Evolutionary conservation across 2,797 vertebrate species (phyloP).

Genomic region (Pagetopsis macropterus): DNA sequence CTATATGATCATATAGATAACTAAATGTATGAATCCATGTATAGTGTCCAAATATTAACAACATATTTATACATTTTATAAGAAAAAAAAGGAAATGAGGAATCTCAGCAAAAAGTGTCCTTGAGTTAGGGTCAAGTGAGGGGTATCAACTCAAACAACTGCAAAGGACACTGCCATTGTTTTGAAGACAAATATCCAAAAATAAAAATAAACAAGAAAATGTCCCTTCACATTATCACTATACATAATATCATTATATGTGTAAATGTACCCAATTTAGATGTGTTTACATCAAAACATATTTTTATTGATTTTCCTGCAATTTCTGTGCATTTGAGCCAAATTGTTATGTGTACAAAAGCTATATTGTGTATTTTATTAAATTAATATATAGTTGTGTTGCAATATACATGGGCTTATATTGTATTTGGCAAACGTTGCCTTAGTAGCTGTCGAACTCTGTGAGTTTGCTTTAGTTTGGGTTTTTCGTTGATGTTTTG

Average conservation of each 20-base stretch:
- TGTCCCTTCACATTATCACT: conserved; percentile 93
- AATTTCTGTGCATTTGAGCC: conserved; percentile 99
- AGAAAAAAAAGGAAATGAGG: conserved; percentile 66
- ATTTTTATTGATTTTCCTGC: conserved; percentile 99
- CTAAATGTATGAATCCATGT: conserved; percentile 85
- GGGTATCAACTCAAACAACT: conserved; percentile 76
- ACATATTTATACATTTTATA: conserved; percentile 88
- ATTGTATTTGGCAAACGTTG: conserved; percentile 99
- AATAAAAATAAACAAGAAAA: conserved; percentile 85
- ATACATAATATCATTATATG: conserved; percentile 97
- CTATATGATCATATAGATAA: conserved; percentile 85
- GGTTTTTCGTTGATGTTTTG: conserved; percentile 73
- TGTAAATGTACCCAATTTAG: conserved; percentile 99
- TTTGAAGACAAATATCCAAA: conserved; percentile 80
- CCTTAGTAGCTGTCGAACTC: conserved; percentile 99
- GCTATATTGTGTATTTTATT: conserved; percentile 99
- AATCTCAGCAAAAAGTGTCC: conserved; percentile 74
- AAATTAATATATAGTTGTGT: conserved; percentile 99
- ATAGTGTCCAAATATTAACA: conserved; percentile 87
- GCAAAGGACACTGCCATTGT: conserved; percentile 94
- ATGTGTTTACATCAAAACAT: conserved; percentile 99
- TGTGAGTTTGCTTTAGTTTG: conserved; percentile 96
- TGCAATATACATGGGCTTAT: conserved; percentile 99
- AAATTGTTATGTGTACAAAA: conserved; percentile 99
- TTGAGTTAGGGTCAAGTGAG: conserved; percentile 63